Evolutionary conservation across 1,140 invertebrate genomes (phyloP).

Genomic region (Choristoneura fumiferana): DNA sequence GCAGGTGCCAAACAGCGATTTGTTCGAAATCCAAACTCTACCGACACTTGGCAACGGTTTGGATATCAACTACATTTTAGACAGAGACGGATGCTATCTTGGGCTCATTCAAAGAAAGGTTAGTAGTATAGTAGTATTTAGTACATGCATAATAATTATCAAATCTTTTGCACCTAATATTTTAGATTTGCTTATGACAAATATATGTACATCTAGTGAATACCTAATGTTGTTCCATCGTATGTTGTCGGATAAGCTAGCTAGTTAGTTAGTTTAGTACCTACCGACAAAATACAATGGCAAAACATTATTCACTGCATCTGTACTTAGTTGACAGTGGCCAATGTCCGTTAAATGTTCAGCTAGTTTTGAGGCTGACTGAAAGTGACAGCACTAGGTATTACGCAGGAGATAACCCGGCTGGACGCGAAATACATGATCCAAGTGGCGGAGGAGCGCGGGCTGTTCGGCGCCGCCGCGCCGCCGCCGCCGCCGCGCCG

Average conservation of each 20-base stretch:
- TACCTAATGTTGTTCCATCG: too few species aligned
- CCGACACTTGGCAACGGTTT: constrained; percentile 77
- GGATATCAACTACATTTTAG: constrained; percentile 69
- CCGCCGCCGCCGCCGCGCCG: constrained; percentile 26
- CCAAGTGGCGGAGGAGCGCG: constrained; percentile 86
- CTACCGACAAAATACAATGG: too few species aligned
- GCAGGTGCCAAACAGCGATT: constrained; percentile 84
- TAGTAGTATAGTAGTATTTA: too few species aligned
- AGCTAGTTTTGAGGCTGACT: too few species aligned
- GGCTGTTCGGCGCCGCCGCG: constrained; percentile 81
- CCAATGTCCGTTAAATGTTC: constrained; percentile 21
- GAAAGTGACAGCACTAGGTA: constrained; percentile 30
- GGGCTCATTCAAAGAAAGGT: constrained; percentile 85
- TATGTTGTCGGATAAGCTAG: too few species aligned
- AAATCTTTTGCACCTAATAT: too few species aligned
- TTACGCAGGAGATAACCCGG: constrained; percentile 81
- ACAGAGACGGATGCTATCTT: constrained; percentile 84
- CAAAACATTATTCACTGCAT: too few species aligned
- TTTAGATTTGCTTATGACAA: too few species aligned
- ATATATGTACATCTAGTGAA: too few species aligned
- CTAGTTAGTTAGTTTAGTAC: too few species aligned
- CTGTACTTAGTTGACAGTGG: too few species aligned
- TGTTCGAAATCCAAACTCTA: constrained; percentile 82
- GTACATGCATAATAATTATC: too few species aligned
- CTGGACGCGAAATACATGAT: constrained; percentile 90